Base-by-base conservation (phyloP, 2,888 invertebrate genomes). In the Folsomia manolachei region DNA sequence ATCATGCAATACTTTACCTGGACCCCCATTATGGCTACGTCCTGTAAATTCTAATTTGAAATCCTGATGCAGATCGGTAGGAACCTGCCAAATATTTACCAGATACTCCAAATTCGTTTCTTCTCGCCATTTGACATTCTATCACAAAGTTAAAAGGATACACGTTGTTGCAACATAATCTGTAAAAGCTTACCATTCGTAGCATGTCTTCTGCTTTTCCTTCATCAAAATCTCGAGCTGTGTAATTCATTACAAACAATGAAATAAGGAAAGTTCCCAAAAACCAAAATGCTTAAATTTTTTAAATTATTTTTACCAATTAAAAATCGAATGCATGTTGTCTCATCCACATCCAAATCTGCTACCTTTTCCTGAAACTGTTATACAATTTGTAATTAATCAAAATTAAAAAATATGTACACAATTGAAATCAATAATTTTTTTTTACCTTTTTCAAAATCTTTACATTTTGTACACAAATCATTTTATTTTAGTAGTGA, bases 121-220 rank as follows among this genome's bases (percentile, higher is more conserved):
- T 23, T 68, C 69, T 27, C 71, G 70, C 75, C 75, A 75, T 71
- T 72, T 72, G 2, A 75, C 39, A 26, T 68, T 27, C 71, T 75
- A 23, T 39, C 4, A 39, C 4, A 39, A 39, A 39, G 14, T 9
- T 39, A 39, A 9, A 39, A 39, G 14, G 4, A 39, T 39, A 39
- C n/a, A n/a, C n/a, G n/a, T n/a, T n/a, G n/a, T n/a, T n/a, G n/a
- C n/a, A 39, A 39, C 39, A 39, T 39, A 39, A n/a, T n/a, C n/a
- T n/a, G 51, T 9, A 51, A 51, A 51, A 14, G 14, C 62, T 62
- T 53, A 72, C 72, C 62, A 63, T 70, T 63, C 73, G 24, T 14
- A 73, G 61, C 51, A 71, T 70, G 24, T 21, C 25, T 27, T 73
- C 73, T 9, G 73, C 70, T 63, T 73, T 73, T 18, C 67, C 71